phyloP scores from a whole-genome alignment of 1,140 invertebrate species.

The Nylanderia fulva region DNA sequence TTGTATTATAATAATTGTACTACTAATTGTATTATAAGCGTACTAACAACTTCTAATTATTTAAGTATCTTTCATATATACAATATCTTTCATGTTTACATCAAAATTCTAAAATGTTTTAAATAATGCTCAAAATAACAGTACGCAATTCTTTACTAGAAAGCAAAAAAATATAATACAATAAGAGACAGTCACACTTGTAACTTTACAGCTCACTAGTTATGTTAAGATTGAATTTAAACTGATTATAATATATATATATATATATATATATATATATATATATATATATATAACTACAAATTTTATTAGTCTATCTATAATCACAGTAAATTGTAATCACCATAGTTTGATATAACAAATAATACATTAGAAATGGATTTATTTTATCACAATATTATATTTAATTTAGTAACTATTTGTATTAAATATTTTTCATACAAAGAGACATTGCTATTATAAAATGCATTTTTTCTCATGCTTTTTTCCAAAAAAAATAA shows the following conservation, averaged over 20 bases:
- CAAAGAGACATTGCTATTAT: not conserved
- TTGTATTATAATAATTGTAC: conserved; percentile 42
- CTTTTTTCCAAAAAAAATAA: conserved; percentile 14
- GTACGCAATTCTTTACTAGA: not conserved
- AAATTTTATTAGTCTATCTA: conserved; percentile 38
- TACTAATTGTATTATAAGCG: too few species aligned
- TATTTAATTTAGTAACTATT: not conserved
- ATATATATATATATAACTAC: too few species aligned
- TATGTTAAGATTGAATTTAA: not conserved
- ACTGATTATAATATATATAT: not conserved
- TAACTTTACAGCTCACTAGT: not conserved
- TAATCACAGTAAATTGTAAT: conserved; percentile 28
- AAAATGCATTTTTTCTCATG: conserved; percentile 26
- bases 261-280: too few species aligned
- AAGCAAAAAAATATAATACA: conserved; percentile 26
- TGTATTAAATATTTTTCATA: conserved; percentile 21
- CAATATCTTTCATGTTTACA: conserved; percentile 20
- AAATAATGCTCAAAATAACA: not conserved
- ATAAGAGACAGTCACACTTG: conserved; percentile 13
- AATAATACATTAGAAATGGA: conserved; percentile 3
- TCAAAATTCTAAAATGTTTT: not conserved
- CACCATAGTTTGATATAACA: too few species aligned
- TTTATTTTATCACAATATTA: conserved; percentile 24
- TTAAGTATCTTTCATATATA: conserved; percentile 21
- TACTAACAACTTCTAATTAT: conserved; percentile 10